A percentile compares a stretch with the other conserved stretches of the same genome.
Conservation (phyloP, 2,888 invertebrate genomes). For the Patella pellucida region DNA sequence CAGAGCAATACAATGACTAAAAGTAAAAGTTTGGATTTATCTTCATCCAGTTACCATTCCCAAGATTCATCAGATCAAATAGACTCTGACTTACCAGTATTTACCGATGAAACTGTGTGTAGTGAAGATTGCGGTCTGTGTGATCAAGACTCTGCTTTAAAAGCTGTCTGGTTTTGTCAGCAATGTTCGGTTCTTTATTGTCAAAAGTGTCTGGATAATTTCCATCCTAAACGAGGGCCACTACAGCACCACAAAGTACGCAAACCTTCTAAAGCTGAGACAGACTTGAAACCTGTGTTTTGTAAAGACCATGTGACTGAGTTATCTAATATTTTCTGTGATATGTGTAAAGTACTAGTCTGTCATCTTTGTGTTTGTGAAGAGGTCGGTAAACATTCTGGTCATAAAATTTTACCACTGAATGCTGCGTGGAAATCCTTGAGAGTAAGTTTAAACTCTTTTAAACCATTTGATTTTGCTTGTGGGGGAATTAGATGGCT, state of each 20-base stretch:
- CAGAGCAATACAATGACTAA: slow-evolving; percentile 55
- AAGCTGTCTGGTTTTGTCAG: slow-evolving; percentile 61
- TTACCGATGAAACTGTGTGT: slow-evolving; percentile 33
- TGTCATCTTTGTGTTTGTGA: slow-evolving; percentile 68
- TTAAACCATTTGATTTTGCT: background rate
- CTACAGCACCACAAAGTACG: slow-evolving; percentile 55
- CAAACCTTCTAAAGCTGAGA: slow-evolving; percentile 31
- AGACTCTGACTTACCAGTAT: slow-evolving; percentile 35
- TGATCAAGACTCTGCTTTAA: slow-evolving; percentile 46
- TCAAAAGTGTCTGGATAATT: slow-evolving; percentile 57
- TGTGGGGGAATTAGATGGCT: background rate
- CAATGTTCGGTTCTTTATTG: slow-evolving; percentile 66
- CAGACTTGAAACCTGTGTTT: slow-evolving; percentile 38
- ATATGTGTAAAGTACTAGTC: slow-evolving; percentile 58
- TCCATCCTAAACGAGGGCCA: slow-evolving; percentile 60
- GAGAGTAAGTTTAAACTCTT: slow-evolving; percentile 44
- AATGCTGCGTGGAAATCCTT: slow-evolving; percentile 60
- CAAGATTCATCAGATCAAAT: slow-evolving; percentile 21
- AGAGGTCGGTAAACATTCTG: slow-evolving; percentile 63
- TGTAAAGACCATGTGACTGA: slow-evolving; percentile 61
- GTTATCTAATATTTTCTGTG: slow-evolving; percentile 61
- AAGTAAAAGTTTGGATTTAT: slow-evolving; percentile 48
- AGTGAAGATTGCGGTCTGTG: slow-evolving; percentile 58
- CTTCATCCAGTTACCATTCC: slow-evolving; percentile 32
- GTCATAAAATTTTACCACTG: slow-evolving; percentile 62